Percentiles rank a stretch among this genome's conserved stretches.
Conservation (phyloP, 2,113 vertebrate genomes). For the Eleginops maclovinus region DNA sequence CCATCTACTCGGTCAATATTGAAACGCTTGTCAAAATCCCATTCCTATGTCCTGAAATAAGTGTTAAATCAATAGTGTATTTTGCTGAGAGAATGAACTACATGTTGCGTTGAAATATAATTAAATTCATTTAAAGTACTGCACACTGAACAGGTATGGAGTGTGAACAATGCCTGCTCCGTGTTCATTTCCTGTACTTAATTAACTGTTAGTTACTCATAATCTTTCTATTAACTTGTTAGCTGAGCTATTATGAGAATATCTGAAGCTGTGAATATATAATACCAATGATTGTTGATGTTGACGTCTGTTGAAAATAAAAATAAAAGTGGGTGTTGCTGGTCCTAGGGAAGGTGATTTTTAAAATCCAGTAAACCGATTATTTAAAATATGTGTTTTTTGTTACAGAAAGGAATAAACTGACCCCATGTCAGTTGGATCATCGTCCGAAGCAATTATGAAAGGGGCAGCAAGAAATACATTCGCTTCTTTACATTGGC, state of each 20-base stretch:
- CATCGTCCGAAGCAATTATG: constrained; percentile 70
- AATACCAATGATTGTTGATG: constrained; percentile 73
- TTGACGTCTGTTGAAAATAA: constrained; percentile 79
- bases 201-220: background rate
- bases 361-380: constrained; percentile 48
- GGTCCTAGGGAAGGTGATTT: constrained; percentile 75
- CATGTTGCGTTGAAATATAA: background rate
- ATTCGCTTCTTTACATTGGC: constrained; percentile 19
- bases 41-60: constrained; percentile 3
- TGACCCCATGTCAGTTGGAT: constrained; percentile 68
- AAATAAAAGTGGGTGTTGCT: constrained; percentile 54
- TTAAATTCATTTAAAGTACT: constrained; percentile 24
- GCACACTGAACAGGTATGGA: background rate
- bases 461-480: constrained; percentile 50
- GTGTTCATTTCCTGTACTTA: background rate
- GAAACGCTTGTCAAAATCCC: constrained; percentile 1
- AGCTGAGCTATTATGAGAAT: constrained; percentile 81
- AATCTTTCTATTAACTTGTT: constrained; percentile 40
- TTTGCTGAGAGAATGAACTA: background rate
- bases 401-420: constrained; percentile 38
- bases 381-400: constrained; percentile 16
- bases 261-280: constrained; percentile 75
- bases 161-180: constrained; percentile 21
- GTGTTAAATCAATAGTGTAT: background rate
- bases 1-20: constrained; percentile 30